These are phyloP conservation scores for Orthosia incerta DNA, from an alignment of 2,888 invertebrate genomes.

Conservation along the genomic window DNA sequence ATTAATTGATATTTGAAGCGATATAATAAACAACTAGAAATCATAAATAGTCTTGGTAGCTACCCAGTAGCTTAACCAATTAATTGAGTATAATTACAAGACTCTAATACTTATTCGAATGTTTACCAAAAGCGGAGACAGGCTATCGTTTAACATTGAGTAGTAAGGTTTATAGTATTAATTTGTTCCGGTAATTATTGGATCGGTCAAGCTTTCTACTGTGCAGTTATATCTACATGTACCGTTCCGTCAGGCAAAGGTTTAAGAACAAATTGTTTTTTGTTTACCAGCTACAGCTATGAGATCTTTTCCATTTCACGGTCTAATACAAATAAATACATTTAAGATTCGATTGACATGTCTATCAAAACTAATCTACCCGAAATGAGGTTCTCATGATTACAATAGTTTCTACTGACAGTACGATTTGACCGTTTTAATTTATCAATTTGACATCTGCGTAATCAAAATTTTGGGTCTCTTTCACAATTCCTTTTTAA, in stretches of 20 bases:
- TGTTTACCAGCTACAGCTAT: constrained; percentile 4
- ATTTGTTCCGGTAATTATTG: constrained; percentile 47
- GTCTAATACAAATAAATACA: not conserved
- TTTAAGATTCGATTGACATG: constrained; percentile 7
- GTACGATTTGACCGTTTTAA: not conserved
- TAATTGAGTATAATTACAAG: constrained; percentile 6
- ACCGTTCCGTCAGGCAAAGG: constrained; percentile 30
- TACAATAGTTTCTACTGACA: not conserved
- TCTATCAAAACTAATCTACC: not conserved
- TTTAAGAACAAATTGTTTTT: constrained; percentile 7
- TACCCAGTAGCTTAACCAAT: constrained; percentile 21
- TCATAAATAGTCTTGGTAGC: not conserved
- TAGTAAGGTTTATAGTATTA: constrained; percentile 25
- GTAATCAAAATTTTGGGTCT: not conserved
- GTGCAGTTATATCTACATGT: constrained; percentile 48
- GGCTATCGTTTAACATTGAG: constrained; percentile 13
- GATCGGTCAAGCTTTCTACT: constrained; percentile 56
- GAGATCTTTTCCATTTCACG: constrained; percentile 12
- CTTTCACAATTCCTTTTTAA: constrained; percentile 2
- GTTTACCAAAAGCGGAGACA: constrained; percentile 11
- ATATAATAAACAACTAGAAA: constrained; percentile 6
- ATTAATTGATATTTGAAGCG: constrained; percentile 24
- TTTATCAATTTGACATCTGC: not conserved
- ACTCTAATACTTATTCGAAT: constrained; percentile 6
- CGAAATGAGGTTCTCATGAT: not conserved